Base-by-base conservation (phyloP, 1,140 invertebrate genomes). In the Drosophila funebris region DNA sequence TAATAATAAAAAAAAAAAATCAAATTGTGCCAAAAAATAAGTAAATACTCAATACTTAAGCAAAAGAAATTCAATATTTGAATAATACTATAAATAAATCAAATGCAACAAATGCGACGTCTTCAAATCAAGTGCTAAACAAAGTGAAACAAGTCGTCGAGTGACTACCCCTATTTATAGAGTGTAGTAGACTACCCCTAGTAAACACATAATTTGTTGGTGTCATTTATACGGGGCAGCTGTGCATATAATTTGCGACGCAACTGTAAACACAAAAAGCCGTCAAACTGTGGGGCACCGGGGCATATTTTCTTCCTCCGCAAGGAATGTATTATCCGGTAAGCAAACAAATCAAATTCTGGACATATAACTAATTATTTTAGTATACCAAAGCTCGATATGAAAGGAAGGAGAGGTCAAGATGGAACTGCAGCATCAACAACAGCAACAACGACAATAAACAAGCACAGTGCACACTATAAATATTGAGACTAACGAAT, bases 291-390 rank as follows among this genome's bases (percentile, higher is more conserved):
- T 97, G 96, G 96, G 96, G 96, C 94, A 96, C 96, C 94, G 96
- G 96, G 93, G 96, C 96, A 93, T 97, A 96, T 94, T 96, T 97
- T 93, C 95, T 97, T 95, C 96, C 96, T 95, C 95, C 96, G 93
- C 96, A 97, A 95, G 96, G 96, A 94, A 96, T 97, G 95, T 97
- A 97, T 94, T 97, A 97, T 94, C 96, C 96, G 95, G 96, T 97
- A 94, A 97, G 96, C 78, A 82, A 73, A 27, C 37, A 52, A 11
- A 61, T 48, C 44, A 48, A 29, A 14, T 29, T 5, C 20, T 36
- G 4, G 24, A 27, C 24, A 4, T 5, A 27, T 4, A 27, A 27
- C 22, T 5, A 27, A 27, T 4, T 27, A 36, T 36, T 5, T 3
- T 36, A 14, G 18, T 22, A 50, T 37, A 33, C 1, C 6, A 22